Base-by-base conservation (phyloP, 2,113 vertebrate species). In the Heterotis niloticus region DNA sequence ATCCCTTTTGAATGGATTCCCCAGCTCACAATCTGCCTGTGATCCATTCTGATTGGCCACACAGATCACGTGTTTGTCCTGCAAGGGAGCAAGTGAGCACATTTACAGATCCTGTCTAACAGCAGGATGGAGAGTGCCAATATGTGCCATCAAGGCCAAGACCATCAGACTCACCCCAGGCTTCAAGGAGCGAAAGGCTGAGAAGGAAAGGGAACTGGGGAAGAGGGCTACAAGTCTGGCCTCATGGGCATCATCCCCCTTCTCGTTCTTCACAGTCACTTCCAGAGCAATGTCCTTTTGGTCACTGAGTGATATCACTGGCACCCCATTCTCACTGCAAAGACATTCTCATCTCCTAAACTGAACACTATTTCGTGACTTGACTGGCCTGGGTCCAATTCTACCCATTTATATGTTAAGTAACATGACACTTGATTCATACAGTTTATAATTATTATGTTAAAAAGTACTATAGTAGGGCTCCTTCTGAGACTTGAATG, bases 161-260 rank as follows among this genome's bases (percentile, higher is more conserved):
- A 20, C 64, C 14, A 64, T 59, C 24, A 14, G 4, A 84, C 96
- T 94, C 28, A 92, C 92, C 54, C 91, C 91, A 59, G 82, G 78
- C 26, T 76, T 84, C 64, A 86, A 74, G 16, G 84, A 80, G 44
- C 88, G 87, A 78, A 85, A 91, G 0, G 92, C 77, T 0, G 96
- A 94, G 66, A 96, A 99, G 0, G 94, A 94, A 70, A 98, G 86
- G 1, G 93, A 91, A 26, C 82, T 86, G 0, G 96, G 96, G 80
- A 98, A 93, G 5, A 84, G 85, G 20, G 90, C 93, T 0, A 85
- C 62, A 24, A 99, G 78, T 65, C 81, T 89, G 0, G 96, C 94
- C 87, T 98, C 97, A 0, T 98, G 92, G 0, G 98, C 97, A n/a
- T 96, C 96, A 13, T 99, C 97, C 0, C 95, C 96, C 7, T 94